These are phyloP conservation scores for Eolophus roseicapilla DNA, from an alignment of 2,113 vertebrate genomes.

Conservation along the genomic window DNA sequence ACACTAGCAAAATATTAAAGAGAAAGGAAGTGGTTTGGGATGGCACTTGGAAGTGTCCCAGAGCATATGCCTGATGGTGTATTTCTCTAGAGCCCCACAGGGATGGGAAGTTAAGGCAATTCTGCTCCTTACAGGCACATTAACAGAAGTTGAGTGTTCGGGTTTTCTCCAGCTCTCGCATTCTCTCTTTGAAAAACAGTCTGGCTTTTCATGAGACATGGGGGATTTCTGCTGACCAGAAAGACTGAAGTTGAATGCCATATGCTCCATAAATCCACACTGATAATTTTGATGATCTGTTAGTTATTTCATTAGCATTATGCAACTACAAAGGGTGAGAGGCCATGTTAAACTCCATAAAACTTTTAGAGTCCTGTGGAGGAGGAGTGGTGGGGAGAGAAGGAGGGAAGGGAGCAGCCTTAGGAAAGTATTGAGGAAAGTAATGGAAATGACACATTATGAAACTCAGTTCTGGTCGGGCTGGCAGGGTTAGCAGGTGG, in stretches of 20 bases:
- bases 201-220: not conserved
- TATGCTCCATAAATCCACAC: not conserved
- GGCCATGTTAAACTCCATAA: not conserved
- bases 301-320: constrained; percentile 30
- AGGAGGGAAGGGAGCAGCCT: not conserved
- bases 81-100: not conserved
- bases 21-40: not conserved
- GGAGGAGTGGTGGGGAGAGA: not conserved
- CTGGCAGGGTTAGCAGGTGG: not conserved
- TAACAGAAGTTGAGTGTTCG: not conserved
- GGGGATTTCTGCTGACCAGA: not conserved
- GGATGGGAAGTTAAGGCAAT: not conserved
- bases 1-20: not conserved
- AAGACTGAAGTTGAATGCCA: not conserved
- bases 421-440: not conserved
- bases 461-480: not conserved
- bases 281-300: not conserved
- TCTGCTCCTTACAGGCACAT: not conserved
- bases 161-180: not conserved
- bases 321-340: constrained; percentile 24
- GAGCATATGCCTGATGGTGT: not conserved
- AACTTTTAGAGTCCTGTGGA: not conserved
- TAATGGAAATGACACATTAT: not conserved
- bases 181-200: not conserved
- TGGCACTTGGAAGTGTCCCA: not conserved